Conservation (phyloP, 2,888 invertebrate species). For the Chymomyza amoena region DNA sequence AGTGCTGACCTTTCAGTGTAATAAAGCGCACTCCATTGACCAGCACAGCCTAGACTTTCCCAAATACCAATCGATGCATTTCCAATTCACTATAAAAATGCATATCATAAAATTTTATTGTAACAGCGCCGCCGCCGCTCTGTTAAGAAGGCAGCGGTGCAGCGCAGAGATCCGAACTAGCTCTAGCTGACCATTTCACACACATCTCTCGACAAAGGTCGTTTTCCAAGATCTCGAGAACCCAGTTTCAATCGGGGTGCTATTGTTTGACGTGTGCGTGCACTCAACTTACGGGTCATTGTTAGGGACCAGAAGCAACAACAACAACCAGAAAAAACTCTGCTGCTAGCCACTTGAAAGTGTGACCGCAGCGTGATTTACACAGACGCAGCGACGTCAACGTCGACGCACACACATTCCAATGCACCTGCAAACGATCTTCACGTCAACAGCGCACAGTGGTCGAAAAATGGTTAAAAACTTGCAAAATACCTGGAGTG, state of each 20-base stretch:
- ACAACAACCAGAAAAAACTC: conserved; percentile 10
- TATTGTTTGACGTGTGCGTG: conserved; percentile 62
- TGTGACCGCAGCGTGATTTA: conserved; percentile 73
- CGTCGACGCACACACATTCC: conserved; percentile 61
- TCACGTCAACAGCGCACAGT: neutral
- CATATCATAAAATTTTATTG: conserved; percentile 71
- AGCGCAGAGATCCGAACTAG: neutral
- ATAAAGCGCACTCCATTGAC: conserved; percentile 26
- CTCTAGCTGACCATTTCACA: conserved; percentile 49
- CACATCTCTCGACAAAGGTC: conserved; percentile 58
- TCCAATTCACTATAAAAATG: conserved; percentile 64
- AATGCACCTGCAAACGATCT: conserved; percentile 64
- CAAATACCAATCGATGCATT: conserved; percentile 48
- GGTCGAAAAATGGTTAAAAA: no score
- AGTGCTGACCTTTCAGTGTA: neutral
- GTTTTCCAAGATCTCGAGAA: conserved; percentile 33
- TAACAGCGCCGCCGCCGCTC: conserved; percentile 41
- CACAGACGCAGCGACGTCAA: conserved; percentile 58
- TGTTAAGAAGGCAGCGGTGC: conserved; percentile 21
- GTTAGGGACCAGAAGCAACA: conserved; percentile 19
- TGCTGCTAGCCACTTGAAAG: conserved; percentile 63
- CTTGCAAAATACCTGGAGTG: no score
- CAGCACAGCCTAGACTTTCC: conserved; percentile 43
- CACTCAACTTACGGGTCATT: conserved; percentile 22
- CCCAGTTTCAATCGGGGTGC: conserved; percentile 32